phyloP scores from a whole-genome alignment of 2,888 invertebrate species.

The Frankliniella intonsa region DNA sequence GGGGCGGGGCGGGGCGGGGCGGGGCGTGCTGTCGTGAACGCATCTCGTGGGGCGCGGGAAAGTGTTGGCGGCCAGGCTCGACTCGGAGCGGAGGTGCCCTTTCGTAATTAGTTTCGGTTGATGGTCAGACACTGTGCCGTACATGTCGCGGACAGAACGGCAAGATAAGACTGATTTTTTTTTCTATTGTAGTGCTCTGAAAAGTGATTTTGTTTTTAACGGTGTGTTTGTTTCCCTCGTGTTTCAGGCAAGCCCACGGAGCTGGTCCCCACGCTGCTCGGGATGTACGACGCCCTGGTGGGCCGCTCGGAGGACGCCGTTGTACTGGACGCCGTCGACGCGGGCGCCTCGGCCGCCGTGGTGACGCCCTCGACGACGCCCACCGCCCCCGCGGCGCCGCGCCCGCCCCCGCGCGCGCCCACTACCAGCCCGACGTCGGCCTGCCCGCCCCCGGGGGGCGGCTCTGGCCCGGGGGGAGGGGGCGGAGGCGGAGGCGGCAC shows the following conservation, averaged over 20 bases:
- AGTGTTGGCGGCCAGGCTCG: not conserved
- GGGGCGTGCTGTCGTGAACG: too few relatives aligned
- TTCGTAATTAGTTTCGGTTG: not conserved
- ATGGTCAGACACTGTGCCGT: not conserved
- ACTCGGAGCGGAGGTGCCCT: not conserved
- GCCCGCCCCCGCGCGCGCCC: slow-evolving; percentile 33
- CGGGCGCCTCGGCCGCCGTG: slow-evolving; percentile 25
- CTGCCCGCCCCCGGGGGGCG: slow-evolving; percentile 29
- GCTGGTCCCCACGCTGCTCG: slow-evolving; percentile 77
- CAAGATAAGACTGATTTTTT: not conserved
- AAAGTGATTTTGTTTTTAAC: not conserved
- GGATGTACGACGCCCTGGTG: slow-evolving; percentile 76
- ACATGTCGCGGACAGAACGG: not conserved
- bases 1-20: not conserved
- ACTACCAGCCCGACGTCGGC: slow-evolving; percentile 35
- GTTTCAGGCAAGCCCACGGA: slow-evolving; percentile 63
- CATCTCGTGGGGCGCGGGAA: not conserved
- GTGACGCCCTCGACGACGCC: slow-evolving; percentile 32
- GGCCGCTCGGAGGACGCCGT: slow-evolving; percentile 41
- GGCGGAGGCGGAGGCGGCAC: slow-evolving; percentile 29
- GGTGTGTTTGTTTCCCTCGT: slow-evolving; percentile 42
- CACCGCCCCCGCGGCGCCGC: slow-evolving; percentile 31
- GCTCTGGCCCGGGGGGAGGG: slow-evolving; percentile 29
- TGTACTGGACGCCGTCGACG: slow-evolving; percentile 14
- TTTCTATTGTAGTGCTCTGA: too few relatives aligned